Evolutionary conservation across 2,797 vertebrate species (phyloP), one percentile per base, ranked within the genome.

Genomic region (Mus caroli): DNA sequence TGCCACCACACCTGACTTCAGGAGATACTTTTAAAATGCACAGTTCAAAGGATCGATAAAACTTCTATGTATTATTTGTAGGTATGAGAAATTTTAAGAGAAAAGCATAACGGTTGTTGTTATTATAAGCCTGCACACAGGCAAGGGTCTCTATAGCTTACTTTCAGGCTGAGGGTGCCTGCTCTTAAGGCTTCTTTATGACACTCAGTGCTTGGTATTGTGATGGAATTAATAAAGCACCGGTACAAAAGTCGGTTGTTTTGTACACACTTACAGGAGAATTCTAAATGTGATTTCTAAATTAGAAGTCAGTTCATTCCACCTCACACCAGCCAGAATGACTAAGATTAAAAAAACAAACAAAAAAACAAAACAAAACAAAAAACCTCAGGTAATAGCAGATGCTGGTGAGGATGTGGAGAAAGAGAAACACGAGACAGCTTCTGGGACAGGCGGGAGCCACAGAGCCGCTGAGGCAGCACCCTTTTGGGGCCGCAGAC

Each of bases 1-100:
- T 46, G 10, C 6, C 28, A 89, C 20, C 71, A 89, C 12, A 60
- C 12, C 6, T 0, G 24, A 0, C 15, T 80, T 78, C 60, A 19
- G 28, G 37, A 54, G 37, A 76, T 28, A 64, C 10, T 58, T 93
- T 86, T 64, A 92, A 88, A 91, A 46, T 62, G 6, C 14, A 50
- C 1, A 15, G 10, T 94, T 95, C 43, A 90, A 78, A 90, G 67
- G 20, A 71, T 19, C 22, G 14, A 52, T 64, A 5, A 58, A 73
- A 75, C 88, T 82, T 87, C 43, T 50, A 85, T 77, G 62, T 83
- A 95, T 84, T 54, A 84, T 90, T 91, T 79, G 5, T 52, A 76
- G 17, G 79, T 50, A 5, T 87, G 77, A 94, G 31, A 94, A 67
- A 90, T 64, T 80, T 79, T 84, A 95, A 94, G 37, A 75, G 34